Base-by-base conservation (phyloP, 2,797 vertebrate genomes). In the Tarsius wallacei region DNA sequence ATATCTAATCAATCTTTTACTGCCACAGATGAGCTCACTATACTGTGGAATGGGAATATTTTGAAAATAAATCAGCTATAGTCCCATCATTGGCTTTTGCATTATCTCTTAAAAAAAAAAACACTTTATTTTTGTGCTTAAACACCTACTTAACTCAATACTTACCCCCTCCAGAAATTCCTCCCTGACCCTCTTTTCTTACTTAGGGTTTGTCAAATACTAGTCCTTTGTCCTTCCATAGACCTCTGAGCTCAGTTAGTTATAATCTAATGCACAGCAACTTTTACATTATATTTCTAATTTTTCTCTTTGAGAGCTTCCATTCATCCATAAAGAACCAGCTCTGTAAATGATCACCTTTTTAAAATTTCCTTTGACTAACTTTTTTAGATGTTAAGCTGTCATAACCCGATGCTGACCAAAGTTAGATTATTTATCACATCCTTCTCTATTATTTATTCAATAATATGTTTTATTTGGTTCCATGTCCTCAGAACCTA, bases 281-380 rank as follows among this genome's bases (percentile, higher is more conserved):
- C 81, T 51, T 68, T 71, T 80, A 51, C 28, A 7, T 15, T 47
- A 12, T 28, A 13, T 86, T 47, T 76, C 31, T 73, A 63, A 73
- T 73, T 87, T 84, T 14, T 57, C 21, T 95, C 9, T 93, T 3
- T 93, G 33, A 93, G 26, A 86, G 7, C 15, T 94, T 97, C 19
- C 59, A 66, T 76, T 77, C 12, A 19, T 68, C 31, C 4, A 19
- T 81, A 2, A 83, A 63, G 8, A 81, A 17, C 5, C 5, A 68
- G 33, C 16, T 85, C 33, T 28, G 66, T 59, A 73, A 73, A 63
- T 22, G 8, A 64, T 87, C 13, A 61, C 31, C 8, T 91, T 31
- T 57, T 7, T 64, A 13, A 85, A 74, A 49, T 80, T 71, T 24
- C 4, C 42, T 49, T 87, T n/a, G 42, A 6, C 42, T 89, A 9